These are phyloP conservation scores for Lethenteron reissneri DNA, from an alignment of 2,113 vertebrate species.

Conservation along the genomic window DNA sequence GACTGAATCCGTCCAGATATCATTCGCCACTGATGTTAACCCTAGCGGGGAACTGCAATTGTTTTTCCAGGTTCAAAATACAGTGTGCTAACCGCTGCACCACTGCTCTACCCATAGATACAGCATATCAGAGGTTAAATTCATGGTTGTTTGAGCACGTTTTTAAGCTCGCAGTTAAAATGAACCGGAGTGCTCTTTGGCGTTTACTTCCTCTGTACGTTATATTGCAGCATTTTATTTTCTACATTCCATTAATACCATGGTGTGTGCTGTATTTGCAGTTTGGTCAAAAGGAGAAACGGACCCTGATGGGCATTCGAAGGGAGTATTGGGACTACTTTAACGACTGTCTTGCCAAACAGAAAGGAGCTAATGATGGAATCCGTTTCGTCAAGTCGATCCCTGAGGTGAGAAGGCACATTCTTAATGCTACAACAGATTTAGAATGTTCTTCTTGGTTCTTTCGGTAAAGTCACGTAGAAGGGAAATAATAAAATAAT, in stretches of 20 bases:
- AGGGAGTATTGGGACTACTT: constrained; percentile 3
- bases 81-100: not conserved
- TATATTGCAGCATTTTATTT: not conserved
- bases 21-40: too few relatives aligned
- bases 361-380: not conserved
- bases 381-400: not conserved
- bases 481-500: too few relatives aligned
- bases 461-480: too few relatives aligned
- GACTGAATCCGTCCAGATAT: too few relatives aligned
- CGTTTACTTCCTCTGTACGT: not conserved
- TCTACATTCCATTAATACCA: not conserved
- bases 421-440: too few relatives aligned
- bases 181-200: not conserved
- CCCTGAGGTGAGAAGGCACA: not conserved
- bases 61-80: too few relatives aligned
- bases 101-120: not conserved
- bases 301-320: not conserved
- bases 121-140: not conserved
- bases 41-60: too few relatives aligned
- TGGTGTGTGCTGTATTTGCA: not conserved
- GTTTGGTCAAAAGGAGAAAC: constrained; percentile 2
- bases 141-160: not conserved
- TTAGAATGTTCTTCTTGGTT: too few relatives aligned
- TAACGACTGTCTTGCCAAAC: not conserved
- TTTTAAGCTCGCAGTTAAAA: not conserved